A percentile compares a stretch with the other conserved stretches of the same genome.
Conservation (phyloP, 2,113 vertebrate genomes). For the Sarotherodon lohbergeri region DNA sequence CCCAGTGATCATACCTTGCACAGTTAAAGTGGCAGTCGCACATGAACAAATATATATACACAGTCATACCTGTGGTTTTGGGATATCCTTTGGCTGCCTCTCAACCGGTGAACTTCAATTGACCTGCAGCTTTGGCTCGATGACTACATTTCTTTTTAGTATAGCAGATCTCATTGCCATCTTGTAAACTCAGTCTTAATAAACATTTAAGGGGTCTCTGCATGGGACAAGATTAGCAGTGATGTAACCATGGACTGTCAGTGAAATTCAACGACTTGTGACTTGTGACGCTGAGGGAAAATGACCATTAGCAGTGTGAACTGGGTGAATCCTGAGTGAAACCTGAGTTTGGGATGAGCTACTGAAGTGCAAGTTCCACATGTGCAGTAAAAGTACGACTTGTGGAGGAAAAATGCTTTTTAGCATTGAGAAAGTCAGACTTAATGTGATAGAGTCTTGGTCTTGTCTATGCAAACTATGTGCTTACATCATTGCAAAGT, state of each 20-base stretch:
- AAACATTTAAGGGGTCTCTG: background rate
- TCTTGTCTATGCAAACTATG: background rate
- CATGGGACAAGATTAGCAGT: background rate
- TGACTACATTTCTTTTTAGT: background rate
- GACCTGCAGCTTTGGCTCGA: slow-evolving; percentile 2
- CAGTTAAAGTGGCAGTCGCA: background rate
- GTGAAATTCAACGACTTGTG: background rate
- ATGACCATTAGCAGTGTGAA: background rate
- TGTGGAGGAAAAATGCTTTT: background rate
- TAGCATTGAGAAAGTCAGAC: background rate
- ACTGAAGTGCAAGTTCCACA: background rate
- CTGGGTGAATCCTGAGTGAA: background rate
- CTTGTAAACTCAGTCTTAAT: background rate
- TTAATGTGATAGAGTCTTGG: background rate
- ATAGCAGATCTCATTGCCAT: background rate
- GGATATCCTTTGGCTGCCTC: slow-evolving; percentile 28
- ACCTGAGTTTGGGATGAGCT: background rate
- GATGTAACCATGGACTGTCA: background rate
- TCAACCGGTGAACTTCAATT: slow-evolving; percentile 30
- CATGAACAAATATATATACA: background rate
- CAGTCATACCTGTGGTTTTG: slow-evolving; percentile 38
- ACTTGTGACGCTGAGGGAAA: background rate
- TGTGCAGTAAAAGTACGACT: background rate
- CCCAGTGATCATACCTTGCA: slow-evolving; percentile 3
- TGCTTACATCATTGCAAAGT: background rate